Conservation (phyloP, 2,113 vertebrate genomes). For the Megaceryle torquata region DNA sequence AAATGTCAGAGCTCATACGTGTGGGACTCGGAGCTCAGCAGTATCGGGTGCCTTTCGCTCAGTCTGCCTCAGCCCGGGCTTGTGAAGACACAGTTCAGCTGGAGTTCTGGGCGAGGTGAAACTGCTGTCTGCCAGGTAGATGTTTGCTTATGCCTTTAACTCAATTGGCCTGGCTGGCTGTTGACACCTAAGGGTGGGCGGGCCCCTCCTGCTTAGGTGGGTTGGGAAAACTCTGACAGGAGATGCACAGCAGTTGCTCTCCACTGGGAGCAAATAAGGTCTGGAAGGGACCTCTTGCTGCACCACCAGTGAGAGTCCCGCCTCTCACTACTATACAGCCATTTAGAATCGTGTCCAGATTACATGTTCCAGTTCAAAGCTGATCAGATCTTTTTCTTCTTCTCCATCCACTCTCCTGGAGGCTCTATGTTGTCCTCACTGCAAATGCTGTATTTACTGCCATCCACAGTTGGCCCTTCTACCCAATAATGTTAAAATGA, state of each 20-base stretch:
- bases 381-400: not conserved
- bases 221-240: not conserved
- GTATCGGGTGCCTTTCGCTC: fast-evolving
- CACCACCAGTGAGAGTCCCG: not conserved
- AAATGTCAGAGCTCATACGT: not conserved
- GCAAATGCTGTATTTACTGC: not conserved
- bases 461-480: not conserved
- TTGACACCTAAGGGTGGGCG: not conserved
- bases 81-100: not conserved
- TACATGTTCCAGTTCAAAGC: not conserved
- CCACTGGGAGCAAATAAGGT: not conserved
- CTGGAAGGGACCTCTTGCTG: not conserved
- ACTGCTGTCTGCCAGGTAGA: not conserved
- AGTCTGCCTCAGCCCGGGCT: not conserved
- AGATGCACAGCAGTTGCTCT: not conserved
- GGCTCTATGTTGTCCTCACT: not conserved
- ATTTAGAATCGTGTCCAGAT: not conserved
- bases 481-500: not conserved
- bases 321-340: not conserved
- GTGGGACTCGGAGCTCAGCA: not conserved
- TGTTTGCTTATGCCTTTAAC: not conserved
- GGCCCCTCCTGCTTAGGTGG: fast-evolving
- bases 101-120: not conserved
- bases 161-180: not conserved
- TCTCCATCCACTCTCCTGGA: not conserved